phyloP scores from a whole-genome alignment of 2,888 invertebrate genomes.

The Diarsia brunnea region DNA sequence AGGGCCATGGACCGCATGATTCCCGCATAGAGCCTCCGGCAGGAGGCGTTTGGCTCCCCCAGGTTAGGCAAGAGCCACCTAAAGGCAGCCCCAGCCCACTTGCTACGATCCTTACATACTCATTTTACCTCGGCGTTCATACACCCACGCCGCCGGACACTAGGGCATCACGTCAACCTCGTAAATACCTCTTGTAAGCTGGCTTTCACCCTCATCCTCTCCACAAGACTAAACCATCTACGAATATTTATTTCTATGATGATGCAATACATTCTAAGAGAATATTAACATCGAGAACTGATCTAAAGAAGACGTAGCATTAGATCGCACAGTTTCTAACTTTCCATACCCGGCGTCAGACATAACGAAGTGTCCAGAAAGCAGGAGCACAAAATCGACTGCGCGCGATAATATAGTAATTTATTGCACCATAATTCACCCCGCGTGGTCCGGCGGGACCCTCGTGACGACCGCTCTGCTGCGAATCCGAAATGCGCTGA shows the following conservation, averaged over 20 bases:
- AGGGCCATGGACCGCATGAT: no score
- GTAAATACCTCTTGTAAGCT: no score
- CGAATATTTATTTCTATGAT: neutral
- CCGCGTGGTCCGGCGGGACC: slow-evolving; percentile 74
- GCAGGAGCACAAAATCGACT: slow-evolving; percentile 71
- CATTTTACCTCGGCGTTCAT: no score
- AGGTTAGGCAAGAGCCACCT: no score
- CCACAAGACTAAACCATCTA: no score
- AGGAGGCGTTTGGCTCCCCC: no score
- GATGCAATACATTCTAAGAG: neutral
- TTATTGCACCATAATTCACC: slow-evolving; percentile 83
- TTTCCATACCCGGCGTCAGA: slow-evolving; percentile 31
- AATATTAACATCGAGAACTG: neutral
- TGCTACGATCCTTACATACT: no score
- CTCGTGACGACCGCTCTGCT: slow-evolving; percentile 73
- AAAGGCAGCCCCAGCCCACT: no score
- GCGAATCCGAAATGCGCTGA: slow-evolving; percentile 53
- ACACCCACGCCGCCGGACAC: no score
- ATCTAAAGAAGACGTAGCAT: slow-evolving; percentile 2
- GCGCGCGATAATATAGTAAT: slow-evolving; percentile 81
- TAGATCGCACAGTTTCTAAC: slow-evolving; percentile 34
- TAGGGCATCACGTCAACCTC: no score
- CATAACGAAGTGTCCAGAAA: slow-evolving; percentile 56
- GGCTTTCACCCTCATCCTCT: no score
- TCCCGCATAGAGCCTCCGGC: no score